Percentiles rank a stretch among this genome's conserved stretches.
phyloP scores from a whole-genome alignment of 1,140 invertebrate genomes.

The Uloborus diversus region DNA sequence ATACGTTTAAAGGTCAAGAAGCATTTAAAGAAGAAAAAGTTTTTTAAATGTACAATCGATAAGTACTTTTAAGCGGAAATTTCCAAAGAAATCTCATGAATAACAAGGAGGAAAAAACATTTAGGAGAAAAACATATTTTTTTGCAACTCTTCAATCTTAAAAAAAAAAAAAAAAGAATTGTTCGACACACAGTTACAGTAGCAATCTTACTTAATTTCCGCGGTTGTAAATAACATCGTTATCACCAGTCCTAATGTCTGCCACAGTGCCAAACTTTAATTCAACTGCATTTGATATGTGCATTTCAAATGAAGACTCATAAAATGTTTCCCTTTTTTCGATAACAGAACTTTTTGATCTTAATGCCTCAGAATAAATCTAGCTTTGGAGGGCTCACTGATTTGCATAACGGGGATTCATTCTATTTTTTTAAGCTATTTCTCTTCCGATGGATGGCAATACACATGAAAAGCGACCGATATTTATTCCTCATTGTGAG shows the following conservation, averaged over 20 bases:
- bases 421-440: constrained; percentile 15
- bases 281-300: constrained; percentile 38
- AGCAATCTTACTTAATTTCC: constrained; percentile 19
- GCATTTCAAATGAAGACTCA: constrained; percentile 49
- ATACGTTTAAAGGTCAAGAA: too few relatives aligned
- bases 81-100: too few relatives aligned
- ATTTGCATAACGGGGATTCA: constrained; percentile 46
- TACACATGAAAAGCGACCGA: neutral
- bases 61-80: too few relatives aligned
- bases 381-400: constrained; percentile 8
- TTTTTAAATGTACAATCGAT: too few relatives aligned
- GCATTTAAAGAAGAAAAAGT: too few relatives aligned
- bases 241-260: constrained; percentile 21
- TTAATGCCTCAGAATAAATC: constrained; percentile 45
- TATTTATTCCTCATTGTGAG: constrained; percentile 25
- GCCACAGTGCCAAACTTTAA: neutral
- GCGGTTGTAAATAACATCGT: neutral
- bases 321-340: constrained; percentile 34
- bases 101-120: too few relatives aligned
- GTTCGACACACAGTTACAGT: neutral
- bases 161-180: neutral
- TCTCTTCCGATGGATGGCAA: neutral
- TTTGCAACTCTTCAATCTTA: too few relatives aligned
- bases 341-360: constrained; percentile 51
- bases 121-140: too few relatives aligned